These are phyloP conservation scores for Hemithea aestivaria DNA, from an alignment of 2,888 invertebrate species.

Conservation along the genomic window DNA sequence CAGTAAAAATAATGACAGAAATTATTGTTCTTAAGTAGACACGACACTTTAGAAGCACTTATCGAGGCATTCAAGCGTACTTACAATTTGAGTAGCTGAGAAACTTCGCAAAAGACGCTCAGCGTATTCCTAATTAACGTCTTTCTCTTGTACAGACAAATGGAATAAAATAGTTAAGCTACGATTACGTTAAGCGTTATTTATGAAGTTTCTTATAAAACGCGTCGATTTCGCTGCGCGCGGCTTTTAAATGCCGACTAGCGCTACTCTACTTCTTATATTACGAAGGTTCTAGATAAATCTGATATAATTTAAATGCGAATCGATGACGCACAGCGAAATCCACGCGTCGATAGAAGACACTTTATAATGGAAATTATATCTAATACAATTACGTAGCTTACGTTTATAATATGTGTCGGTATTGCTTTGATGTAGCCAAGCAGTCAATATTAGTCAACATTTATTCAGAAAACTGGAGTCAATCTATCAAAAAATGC, in stretches of 20 bases:
- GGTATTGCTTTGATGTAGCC: slow-evolving; percentile 41
- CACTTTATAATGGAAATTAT: slow-evolving; percentile 67
- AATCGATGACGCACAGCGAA: slow-evolving; percentile 44
- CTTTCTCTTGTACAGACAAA: too few relatives aligned
- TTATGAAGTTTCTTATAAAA: too few relatives aligned
- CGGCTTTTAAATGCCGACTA: slow-evolving; percentile 25
- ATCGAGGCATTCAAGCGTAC: slow-evolving; percentile 71
- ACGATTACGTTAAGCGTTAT: too few relatives aligned
- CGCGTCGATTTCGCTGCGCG: slow-evolving; percentile 41
- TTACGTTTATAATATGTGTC: slow-evolving; percentile 47
- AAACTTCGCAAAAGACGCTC: too few relatives aligned
- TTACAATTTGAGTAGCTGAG: slow-evolving; percentile 62
- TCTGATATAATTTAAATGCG: slow-evolving; percentile 60
- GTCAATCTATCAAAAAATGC: slow-evolving; percentile 57
- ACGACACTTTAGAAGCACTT: slow-evolving; percentile 69
- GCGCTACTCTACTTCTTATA: slow-evolving; percentile 36
- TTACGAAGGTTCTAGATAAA: slow-evolving; percentile 55
- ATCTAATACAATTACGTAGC: slow-evolving; percentile 65
- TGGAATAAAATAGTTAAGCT: too few relatives aligned
- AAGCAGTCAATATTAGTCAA: slow-evolving; percentile 46
- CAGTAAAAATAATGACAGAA: slow-evolving; percentile 62
- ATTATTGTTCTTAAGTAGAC: slow-evolving; percentile 49
- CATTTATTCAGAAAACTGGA: slow-evolving; percentile 45
- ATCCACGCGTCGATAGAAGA: slow-evolving; percentile 48
- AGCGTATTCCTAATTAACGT: too few relatives aligned